Evolutionary conservation across 2,888 invertebrate species (phyloP).

Genomic region (Agrilus biguttatus): DNA sequence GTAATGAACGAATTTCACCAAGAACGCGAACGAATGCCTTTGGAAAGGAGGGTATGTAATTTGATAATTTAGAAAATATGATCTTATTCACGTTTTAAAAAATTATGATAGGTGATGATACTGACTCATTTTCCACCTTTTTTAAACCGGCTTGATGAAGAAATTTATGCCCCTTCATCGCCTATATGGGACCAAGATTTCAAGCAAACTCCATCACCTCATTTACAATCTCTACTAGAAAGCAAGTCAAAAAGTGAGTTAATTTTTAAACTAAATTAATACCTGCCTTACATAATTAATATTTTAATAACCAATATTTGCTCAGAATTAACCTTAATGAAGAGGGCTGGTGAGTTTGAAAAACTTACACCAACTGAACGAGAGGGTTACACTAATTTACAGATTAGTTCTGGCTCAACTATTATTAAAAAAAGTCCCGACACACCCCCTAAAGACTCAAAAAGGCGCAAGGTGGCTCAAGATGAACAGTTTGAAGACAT

Average conservation of each 20-base stretch:
- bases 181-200: conserved; percentile 92
- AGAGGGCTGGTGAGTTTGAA: conserved; percentile 49
- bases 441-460: conserved; percentile 24
- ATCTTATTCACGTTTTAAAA: background rate
- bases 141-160: conserved; percentile 73
- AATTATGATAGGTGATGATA: conserved; percentile 42
- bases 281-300: background rate
- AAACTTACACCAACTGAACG: conserved; percentile 50
- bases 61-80: conserved; percentile 6
- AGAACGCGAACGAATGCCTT: conserved; percentile 79
- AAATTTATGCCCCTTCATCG: conserved; percentile 71
- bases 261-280: background rate
- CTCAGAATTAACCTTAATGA: conserved; percentile 12
- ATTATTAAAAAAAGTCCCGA: conserved; percentile 20
- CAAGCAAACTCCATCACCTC: conserved; percentile 54
- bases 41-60: conserved; percentile 61
- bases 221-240: conserved; percentile 48
- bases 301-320: no score
- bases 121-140: conserved; percentile 87
- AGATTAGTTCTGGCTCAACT: conserved; percentile 43
- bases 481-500: conserved; percentile 55
- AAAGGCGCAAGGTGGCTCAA: conserved; percentile 25
- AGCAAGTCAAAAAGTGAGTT: conserved; percentile 28
- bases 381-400: conserved; percentile 53
- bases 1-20: conserved; percentile 82